Evolutionary conservation across 2,797 vertebrate species (phyloP).

Genomic region (Podargus strigoides): DNA sequence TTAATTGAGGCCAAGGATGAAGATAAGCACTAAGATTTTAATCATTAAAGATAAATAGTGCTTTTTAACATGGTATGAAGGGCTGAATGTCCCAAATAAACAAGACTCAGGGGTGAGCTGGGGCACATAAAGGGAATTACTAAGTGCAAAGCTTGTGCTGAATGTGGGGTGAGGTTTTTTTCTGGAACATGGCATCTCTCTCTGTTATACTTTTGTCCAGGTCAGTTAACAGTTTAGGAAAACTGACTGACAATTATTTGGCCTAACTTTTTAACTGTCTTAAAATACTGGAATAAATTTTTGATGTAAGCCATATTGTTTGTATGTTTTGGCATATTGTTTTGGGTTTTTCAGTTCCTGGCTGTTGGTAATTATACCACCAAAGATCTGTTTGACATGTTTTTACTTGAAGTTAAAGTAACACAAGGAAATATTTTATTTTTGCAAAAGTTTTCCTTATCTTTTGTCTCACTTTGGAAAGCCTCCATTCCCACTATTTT

Average conservation of each 20-base stretch:
- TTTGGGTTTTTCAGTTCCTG: background rate
- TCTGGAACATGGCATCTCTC: background rate
- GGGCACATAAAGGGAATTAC: background rate
- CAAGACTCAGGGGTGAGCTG: background rate
- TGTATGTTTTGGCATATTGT: background rate
- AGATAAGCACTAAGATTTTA: slow-evolving; percentile 16
- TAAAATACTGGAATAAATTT: background rate
- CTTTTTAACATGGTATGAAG: background rate
- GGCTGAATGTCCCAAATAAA: background rate
- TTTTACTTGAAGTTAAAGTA: background rate
- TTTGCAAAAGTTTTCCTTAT: background rate
- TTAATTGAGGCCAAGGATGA: slow-evolving; percentile 51
- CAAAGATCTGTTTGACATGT: background rate
- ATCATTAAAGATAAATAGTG: background rate
- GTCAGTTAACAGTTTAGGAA: background rate
- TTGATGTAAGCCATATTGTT: background rate
- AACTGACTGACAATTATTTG: slow-evolving; percentile 2
- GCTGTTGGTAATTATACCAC: background rate
- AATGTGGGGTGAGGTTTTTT: background rate
- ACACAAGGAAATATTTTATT: slow-evolving; percentile 3
- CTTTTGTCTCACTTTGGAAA: slow-evolving; percentile 24
- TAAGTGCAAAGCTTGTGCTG: background rate
- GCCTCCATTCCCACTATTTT: slow-evolving; percentile 3
- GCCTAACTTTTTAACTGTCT: background rate
- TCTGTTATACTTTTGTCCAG: background rate